phyloP scores from a whole-genome alignment of 1,140 invertebrate genomes.

The Colletes gigas region DNA sequence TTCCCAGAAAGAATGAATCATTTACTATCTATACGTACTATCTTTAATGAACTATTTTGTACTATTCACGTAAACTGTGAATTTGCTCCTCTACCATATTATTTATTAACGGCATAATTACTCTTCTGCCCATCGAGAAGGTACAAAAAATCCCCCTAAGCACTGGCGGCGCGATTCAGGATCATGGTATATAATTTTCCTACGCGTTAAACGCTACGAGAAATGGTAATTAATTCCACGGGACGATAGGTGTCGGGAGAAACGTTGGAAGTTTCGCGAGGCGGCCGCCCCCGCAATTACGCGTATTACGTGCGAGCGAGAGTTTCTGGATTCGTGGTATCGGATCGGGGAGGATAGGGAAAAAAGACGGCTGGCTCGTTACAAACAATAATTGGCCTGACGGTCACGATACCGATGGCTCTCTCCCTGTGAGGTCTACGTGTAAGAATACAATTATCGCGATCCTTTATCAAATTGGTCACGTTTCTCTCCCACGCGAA shows the following conservation, averaged over 20 bases:
- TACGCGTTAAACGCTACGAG: neutral
- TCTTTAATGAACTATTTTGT: too few species aligned
- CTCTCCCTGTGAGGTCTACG: slow-evolving; percentile 34
- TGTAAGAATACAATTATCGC: slow-evolving; percentile 49
- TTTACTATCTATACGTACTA: too few species aligned
- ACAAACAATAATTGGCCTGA: slow-evolving; percentile 36
- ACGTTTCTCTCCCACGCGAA: slow-evolving; percentile 47
- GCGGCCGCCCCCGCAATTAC: slow-evolving; percentile 1
- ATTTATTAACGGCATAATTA: neutral
- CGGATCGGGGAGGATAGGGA: neutral
- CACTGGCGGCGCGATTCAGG: neutral
- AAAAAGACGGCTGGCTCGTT: slow-evolving; percentile 7
- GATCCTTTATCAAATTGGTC: slow-evolving; percentile 43
- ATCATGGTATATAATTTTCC: neutral
- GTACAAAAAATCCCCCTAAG: neutral
- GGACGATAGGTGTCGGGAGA: neutral
- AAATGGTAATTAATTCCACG: neutral
- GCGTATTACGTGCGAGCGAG: neutral
- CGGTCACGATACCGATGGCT: slow-evolving; percentile 41
- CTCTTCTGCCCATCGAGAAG: neutral
- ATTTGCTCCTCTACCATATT: neutral
- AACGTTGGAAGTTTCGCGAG: neutral
- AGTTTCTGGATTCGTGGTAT: slow-evolving; percentile 8
- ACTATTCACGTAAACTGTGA: too few species aligned
- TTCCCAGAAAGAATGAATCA: too few species aligned